A percentile compares a stretch with the other conserved stretches of the same genome.
Evolutionary conservation across 2,888 invertebrate genomes (phyloP).

Genomic region (Drosophila affinis): DNA sequence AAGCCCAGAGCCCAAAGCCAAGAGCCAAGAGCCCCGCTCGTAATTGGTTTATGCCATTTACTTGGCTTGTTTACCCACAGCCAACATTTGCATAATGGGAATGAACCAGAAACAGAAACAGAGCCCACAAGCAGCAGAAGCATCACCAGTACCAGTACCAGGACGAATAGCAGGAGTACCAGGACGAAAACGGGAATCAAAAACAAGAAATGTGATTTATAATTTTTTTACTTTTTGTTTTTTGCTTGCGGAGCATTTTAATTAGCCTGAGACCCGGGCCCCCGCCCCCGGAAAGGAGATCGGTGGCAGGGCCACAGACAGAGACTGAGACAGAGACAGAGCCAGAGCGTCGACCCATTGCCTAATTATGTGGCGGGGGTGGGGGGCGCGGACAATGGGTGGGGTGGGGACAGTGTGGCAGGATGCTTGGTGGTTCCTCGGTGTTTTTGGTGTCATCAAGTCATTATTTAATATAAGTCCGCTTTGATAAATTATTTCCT

Average conservation of each 20-base stretch:
- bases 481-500: slow-evolving; percentile 77
- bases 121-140: background rate
- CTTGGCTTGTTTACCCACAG: slow-evolving; percentile 34
- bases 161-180: background rate
- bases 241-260: slow-evolving; percentile 37
- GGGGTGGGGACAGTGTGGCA: slow-evolving; percentile 9
- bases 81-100: slow-evolving; percentile 43
- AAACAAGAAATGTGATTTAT: slow-evolving; percentile 51
- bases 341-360: background rate
- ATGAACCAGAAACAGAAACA: slow-evolving; percentile 30
- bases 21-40: slow-evolving; percentile 21
- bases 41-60: slow-evolving; percentile 62
- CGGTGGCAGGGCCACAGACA: background rate
- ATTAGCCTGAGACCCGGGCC: slow-evolving; percentile 23
- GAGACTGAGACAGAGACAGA: background rate
- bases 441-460: slow-evolving; percentile 64
- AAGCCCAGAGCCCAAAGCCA: background rate
- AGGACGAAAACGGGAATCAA: slow-evolving; percentile 17
- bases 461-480: slow-evolving; percentile 74
- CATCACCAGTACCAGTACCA: too few relatives aligned
- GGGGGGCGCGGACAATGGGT: background rate
- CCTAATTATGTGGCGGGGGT: slow-evolving; percentile 40
- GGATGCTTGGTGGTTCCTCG: background rate
- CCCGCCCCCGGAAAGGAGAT: background rate
- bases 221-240: slow-evolving; percentile 31